Conservation (phyloP, 2,888 invertebrate genomes). For the Frankliniella fusca region DNA sequence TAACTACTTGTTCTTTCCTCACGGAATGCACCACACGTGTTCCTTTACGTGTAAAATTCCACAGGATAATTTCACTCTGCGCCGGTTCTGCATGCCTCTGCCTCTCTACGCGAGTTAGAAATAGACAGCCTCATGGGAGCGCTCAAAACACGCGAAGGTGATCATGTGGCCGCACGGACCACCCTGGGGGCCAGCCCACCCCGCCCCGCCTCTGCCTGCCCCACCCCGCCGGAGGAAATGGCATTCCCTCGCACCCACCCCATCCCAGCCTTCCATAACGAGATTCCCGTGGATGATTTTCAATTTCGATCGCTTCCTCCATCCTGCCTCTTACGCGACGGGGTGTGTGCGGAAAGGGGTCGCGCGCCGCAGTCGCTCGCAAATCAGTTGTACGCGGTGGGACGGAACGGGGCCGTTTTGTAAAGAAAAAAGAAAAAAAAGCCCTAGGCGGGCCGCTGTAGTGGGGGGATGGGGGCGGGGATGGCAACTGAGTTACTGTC, state of each 20-base stretch:
- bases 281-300: not conserved
- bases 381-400: not conserved
- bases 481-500: not conserved
- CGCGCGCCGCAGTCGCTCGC: not conserved
- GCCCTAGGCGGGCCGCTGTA: not conserved
- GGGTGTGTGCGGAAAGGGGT: too few relatives aligned
- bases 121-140: too few relatives aligned
- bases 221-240: not conserved
- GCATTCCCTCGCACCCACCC: not conserved
- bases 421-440: too few relatives aligned
- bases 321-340: not conserved
- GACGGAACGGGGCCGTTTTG: not conserved
- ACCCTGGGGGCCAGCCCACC: not conserved
- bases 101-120: too few relatives aligned
- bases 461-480: not conserved
- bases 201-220: not conserved
- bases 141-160: too few relatives aligned
- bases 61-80: too few relatives aligned
- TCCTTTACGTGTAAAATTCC: too few relatives aligned
- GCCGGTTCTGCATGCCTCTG: too few relatives aligned
- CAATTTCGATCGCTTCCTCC: slow-evolving; percentile 10
- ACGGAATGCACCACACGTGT: too few relatives aligned
- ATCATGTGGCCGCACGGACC: too few relatives aligned
- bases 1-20: too few relatives aligned
- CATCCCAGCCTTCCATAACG: not conserved